Percentiles rank a stretch among this genome's conserved stretches.
phyloP scores from a whole-genome alignment of 1,140 invertebrate genomes.

The Drosophila serrata region DNA sequence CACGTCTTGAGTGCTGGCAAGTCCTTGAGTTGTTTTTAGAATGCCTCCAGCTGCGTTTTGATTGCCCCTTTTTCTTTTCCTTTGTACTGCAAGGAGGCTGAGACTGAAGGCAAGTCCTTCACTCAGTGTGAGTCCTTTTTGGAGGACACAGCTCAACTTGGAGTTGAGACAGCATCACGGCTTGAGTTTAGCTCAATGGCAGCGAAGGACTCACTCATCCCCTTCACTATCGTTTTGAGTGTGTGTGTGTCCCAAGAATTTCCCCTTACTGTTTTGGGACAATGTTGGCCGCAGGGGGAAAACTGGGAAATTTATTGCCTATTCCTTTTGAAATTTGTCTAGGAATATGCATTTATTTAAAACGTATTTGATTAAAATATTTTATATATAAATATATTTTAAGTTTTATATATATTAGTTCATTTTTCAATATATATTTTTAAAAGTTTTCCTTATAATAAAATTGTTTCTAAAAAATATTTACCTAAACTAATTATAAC shows the following conservation, averaged over 20 bases:
- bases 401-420: no score
- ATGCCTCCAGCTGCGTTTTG: constrained; percentile 55
- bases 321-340: no score
- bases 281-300: background rate
- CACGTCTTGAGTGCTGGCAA: constrained; percentile 40
- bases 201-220: background rate
- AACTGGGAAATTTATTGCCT: background rate
- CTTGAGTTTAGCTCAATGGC: background rate
- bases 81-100: background rate
- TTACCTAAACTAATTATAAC: no score
- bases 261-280: constrained; percentile 19
- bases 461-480: no score
- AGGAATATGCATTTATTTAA: background rate
- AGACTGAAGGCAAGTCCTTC: background rate
- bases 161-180: background rate
- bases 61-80: constrained; percentile 37
- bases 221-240: constrained; percentile 18
- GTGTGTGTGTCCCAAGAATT: constrained; percentile 15
- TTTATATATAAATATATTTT: background rate
- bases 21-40: constrained; percentile 50
- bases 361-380: background rate
- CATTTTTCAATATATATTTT: no score
- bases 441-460: background rate
- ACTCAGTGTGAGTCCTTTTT: background rate
- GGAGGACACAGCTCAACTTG: background rate